These are phyloP conservation scores for Archips xylosteana DNA, from an alignment of 2,888 invertebrate species.

Conservation along the genomic window DNA sequence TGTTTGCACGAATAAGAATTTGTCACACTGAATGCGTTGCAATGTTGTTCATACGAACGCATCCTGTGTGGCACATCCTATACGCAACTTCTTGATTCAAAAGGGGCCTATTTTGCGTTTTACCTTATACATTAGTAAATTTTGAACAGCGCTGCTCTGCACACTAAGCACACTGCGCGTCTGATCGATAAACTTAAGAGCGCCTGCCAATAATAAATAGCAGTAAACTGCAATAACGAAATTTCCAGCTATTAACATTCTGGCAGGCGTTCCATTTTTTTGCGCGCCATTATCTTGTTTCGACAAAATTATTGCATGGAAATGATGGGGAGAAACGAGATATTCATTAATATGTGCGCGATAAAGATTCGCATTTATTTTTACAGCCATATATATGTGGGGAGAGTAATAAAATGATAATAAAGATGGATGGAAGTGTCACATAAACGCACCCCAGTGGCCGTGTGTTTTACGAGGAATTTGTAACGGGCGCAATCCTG, in stretches of 20 bases:
- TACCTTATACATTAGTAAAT: conserved; percentile 31
- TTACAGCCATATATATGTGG: conserved; percentile 55
- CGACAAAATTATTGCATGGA: conserved; percentile 37
- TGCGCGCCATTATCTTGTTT: conserved; percentile 38
- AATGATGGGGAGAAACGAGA: conserved; percentile 43
- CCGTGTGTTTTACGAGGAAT: conserved; percentile 59
- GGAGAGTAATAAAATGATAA: conserved; percentile 71
- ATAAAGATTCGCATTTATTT: conserved; percentile 70
- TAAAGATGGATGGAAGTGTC: conserved; percentile 63
- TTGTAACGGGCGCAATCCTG: conserved; percentile 59
- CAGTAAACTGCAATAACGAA: conserved; percentile 45
- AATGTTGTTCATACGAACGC: no score
- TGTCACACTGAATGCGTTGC: no score
- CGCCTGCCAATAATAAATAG: conserved; percentile 62
- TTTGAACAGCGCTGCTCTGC: background rate
- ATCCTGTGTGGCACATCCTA: no score
- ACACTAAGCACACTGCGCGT: background rate
- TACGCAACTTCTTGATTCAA: no score
- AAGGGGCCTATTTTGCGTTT: no score
- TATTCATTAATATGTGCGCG: conserved; percentile 70
- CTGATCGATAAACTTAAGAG: conserved; percentile 48
- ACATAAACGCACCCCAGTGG: conserved; percentile 62
- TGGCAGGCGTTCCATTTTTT: conserved; percentile 56
- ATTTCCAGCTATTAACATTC: conserved; percentile 53
- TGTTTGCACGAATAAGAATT: no score